These are phyloP conservation scores for Neopipo cinnamomea DNA, from an alignment of 2,113 vertebrate genomes.

Conservation along the genomic window DNA sequence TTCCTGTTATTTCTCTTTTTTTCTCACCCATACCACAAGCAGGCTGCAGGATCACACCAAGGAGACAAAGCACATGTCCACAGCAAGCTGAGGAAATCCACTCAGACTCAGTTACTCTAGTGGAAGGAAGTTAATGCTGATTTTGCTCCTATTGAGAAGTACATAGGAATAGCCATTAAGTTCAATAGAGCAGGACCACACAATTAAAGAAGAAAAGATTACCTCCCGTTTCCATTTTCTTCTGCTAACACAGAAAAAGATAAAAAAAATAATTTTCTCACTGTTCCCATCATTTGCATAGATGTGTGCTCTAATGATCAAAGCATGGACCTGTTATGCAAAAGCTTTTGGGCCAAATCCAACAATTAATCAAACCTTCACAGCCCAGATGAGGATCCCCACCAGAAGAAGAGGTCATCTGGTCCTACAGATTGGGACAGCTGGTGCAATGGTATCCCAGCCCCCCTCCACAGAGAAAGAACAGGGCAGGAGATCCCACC, in stretches of 20 bases:
- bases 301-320: not conserved
- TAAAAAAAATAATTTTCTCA: not conserved
- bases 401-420: not conserved
- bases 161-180: not conserved
- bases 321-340: not conserved
- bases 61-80: not conserved
- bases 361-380: not conserved
- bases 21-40: not conserved
- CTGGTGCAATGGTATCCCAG: not conserved
- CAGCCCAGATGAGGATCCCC: not conserved
- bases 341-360: not conserved
- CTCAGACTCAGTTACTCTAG: not conserved
- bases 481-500: not conserved
- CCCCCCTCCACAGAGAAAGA: not conserved
- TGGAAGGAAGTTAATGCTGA: not conserved
- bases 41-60: not conserved
- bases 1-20: not conserved
- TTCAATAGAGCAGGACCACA: slow-evolving; percentile 4
- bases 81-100: not conserved
- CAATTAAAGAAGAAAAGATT: slow-evolving; percentile 25
- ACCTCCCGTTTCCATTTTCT: slow-evolving; percentile 13
- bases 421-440: not conserved
- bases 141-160: not conserved
- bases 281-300: not conserved
- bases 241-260: not conserved